Evolutionary conservation across 1,140 invertebrate genomes (phyloP), one percentile per base, ranked within the genome.

Genomic region (Geopemphigus sp.): DNA sequence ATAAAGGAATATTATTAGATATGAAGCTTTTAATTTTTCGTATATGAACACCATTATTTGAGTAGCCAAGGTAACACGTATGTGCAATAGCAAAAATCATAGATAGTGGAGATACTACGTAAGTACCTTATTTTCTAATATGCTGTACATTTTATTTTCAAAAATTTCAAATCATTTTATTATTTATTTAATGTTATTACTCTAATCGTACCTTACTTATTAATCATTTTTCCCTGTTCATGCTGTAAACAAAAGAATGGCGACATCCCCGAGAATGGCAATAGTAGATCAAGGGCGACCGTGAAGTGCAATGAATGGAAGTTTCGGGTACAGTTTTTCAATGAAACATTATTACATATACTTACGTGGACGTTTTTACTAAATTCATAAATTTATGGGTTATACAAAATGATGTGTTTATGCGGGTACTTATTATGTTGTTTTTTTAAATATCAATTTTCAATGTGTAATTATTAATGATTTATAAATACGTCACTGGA

Each of bases 251-350:
- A 22, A 78, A 78, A 78, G 74, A 78, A 78, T 78, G 74, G 74
- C 74, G 74, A 78, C 74, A 47, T 78, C 29, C 74, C 74, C 74
- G 74, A 78, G 74, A 78, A 78, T 14, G 74, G 19, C 39, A 78
- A 78, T 78, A 78, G 22, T 78, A 78, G 19, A 78, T 78, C 74
- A 63, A 78, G 74, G 74, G 74, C 74, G 19, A 47, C 74, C 22
- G 74, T 78, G 57, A 78, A 78, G 57, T 78, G 74, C 74, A 78
- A 78, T 78, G 74, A 78, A 78, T 78, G 74, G 74, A 78, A 78
- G 57, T 78, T 78, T 78, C 74, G 74, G 74, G 74, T 78, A 78
- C 50, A 78, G 73, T 76, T 76, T 76, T 78, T 78, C 74, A 78
- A 63, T 78, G 45, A 78, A 63, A 78, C 29, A 78, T 78, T 61